Conservation (phyloP, 1,140 invertebrate genomes). For the Drosophila pseudoobscura region DNA sequence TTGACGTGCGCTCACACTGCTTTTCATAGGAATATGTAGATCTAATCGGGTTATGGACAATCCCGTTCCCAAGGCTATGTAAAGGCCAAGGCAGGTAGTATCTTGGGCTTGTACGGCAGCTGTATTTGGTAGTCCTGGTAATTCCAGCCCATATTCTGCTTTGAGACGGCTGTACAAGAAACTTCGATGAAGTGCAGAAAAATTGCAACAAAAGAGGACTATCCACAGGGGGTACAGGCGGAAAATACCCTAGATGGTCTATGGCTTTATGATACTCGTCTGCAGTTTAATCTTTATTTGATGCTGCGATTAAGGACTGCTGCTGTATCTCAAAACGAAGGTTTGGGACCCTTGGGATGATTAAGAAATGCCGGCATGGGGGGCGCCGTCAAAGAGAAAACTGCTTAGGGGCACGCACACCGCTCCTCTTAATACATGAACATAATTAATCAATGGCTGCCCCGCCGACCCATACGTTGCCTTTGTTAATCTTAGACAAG, state of each 20-base stretch:
- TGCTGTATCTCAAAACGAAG: too few species aligned
- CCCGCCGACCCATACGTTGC: too few species aligned
- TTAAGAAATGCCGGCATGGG: too few species aligned
- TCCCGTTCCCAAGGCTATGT: conserved; percentile 15
- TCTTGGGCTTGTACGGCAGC: conserved; percentile 2
- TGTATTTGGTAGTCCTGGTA: conserved; percentile 1
- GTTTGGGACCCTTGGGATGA: too few species aligned
- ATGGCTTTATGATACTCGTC: too few species aligned
- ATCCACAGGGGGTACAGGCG: background rate
- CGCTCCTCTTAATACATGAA: background rate
- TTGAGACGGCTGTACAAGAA: too few species aligned
- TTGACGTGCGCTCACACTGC: conserved; percentile 16
- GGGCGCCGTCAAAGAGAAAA: too few species aligned
- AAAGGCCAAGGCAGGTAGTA: conserved; percentile 3
- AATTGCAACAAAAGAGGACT: conserved; percentile 19
- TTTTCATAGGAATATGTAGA: conserved; percentile 19
- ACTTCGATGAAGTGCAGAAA: too few species aligned
- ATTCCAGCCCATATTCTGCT: background rate
- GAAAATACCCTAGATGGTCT: too few species aligned
- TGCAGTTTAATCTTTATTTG: too few species aligned
- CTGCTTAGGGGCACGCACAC: too few species aligned
- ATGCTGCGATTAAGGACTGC: too few species aligned
- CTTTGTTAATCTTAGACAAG: conserved; percentile 21
- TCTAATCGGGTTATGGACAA: conserved; percentile 24
- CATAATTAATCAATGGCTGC: conserved; percentile 13